Conservation (phyloP, 2,113 vertebrate genomes). For the Bos indicus region DNA sequence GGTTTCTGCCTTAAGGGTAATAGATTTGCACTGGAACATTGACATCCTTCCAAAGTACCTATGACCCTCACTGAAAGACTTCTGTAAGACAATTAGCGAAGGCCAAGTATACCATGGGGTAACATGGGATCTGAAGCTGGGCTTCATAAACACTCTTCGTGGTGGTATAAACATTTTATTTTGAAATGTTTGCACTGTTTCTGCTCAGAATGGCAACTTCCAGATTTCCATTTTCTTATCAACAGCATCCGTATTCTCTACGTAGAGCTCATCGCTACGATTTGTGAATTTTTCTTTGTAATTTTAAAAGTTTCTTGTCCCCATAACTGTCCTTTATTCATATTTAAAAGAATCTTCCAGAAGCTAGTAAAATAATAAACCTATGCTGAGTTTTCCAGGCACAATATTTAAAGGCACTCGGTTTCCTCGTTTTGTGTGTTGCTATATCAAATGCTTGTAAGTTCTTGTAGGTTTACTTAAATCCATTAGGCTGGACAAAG, state of each 20-base stretch:
- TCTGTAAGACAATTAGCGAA: conserved; percentile 1
- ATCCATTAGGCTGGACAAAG: not conserved
- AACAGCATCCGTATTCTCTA: not conserved
- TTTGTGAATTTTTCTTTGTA: not conserved
- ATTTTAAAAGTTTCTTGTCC: not conserved
- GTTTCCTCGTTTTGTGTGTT: not conserved
- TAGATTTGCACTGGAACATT: not conserved
- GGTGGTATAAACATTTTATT: not conserved
- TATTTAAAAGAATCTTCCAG: not conserved
- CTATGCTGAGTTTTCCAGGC: not conserved
- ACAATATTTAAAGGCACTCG: not conserved
- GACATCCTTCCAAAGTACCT: not conserved
- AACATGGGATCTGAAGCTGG: not conserved
- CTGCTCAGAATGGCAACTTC: not conserved
- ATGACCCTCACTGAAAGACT: not conserved
- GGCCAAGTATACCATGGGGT: not conserved
- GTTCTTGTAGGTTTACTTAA: not conserved
- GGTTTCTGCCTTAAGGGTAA: not conserved
- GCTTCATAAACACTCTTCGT: not conserved
- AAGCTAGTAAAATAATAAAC: not conserved
- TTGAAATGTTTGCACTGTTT: not conserved
- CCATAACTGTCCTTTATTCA: not conserved
- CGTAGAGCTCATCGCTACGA: not conserved
- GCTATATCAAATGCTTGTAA: not conserved
- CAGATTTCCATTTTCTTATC: not conserved